phyloP scores from a whole-genome alignment of 2,113 vertebrate species.

The Xiphophorus maculatus region DNA sequence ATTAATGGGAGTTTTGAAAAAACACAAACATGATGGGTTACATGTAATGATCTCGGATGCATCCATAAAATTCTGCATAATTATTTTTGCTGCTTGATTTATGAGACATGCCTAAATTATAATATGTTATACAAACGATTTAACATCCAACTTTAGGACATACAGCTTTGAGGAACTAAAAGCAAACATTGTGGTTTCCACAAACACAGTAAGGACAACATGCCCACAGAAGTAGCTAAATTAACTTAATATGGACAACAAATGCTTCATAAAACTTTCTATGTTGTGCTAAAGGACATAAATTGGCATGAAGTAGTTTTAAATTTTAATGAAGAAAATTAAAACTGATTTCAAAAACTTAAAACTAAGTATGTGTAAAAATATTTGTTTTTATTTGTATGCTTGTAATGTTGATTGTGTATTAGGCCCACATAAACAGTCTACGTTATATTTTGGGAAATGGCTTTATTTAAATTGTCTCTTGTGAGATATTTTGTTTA shows the following conservation, averaged over 20 bases:
- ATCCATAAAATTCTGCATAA: not conserved
- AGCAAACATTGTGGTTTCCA: not conserved
- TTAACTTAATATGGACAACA: too few relatives aligned
- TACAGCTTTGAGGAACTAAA: not conserved
- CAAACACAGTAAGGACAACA: not conserved
- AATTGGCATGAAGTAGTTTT: too few relatives aligned
- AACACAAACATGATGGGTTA: not conserved
- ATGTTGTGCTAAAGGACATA: not conserved
- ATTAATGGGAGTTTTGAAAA: not conserved
- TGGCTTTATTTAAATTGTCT: conserved; percentile 39
- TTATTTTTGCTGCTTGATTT: not conserved
- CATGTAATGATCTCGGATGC: not conserved
- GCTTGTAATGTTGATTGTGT: conserved; percentile 30
- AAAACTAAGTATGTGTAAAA: not conserved
- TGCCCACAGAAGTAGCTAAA: not conserved
- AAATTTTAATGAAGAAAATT: too few relatives aligned
- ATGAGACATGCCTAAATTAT: not conserved
- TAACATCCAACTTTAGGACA: not conserved
- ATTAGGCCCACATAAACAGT: conserved; percentile 50
- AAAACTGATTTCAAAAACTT: not conserved
- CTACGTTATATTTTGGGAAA: conserved; percentile 42
- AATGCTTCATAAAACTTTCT: not conserved
- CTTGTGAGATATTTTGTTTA: conserved; percentile 27
- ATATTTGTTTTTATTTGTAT: not conserved
- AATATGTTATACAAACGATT: not conserved